Evolutionary conservation across 2,888 invertebrate genomes (phyloP), one percentile per base, ranked within the genome.

Genomic region (Xestia sexstrigata): DNA sequence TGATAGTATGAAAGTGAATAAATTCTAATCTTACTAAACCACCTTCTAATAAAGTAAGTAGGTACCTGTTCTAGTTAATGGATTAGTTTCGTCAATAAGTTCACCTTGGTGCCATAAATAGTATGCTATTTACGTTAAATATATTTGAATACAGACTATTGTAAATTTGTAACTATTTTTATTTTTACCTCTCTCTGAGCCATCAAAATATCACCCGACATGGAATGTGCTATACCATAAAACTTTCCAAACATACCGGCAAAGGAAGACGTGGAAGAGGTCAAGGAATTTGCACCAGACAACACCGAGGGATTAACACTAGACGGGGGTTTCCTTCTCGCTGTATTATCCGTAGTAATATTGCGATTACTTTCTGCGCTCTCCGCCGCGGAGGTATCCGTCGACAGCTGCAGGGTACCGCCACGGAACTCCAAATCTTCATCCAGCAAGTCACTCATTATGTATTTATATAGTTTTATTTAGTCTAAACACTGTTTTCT

Each of bases 371-470:
- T 91, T 69, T 91, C 93, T 62, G 90, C 87, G 81, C 78, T 89
- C 52, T 91, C 93, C 42, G 88, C 88, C 17, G 88, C 83, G 49
- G 87, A 84, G 62, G 90, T 91, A 39, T 96, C 96, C 2, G 94
- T 89, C 26, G 96, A 95, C 70, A 96, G 87, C 89, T 96, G 96
- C 82, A 97, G 89, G 47, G 97, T 97, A 66, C 97, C 97, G 58
- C 97, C 97, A 71, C 96, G 96, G 87, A 97, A 97, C 90, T 97
- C 97, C 92, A 93, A 93, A 86, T 97, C 97, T 52, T 97, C 97
- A 66, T 97, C 97, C 73, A 97, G 89, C 83, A 96, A 89, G 86
- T 97, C 95, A 86, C 94, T 92, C 97, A 97, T 96, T 69, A 39
- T 90, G 78, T 80, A 70, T 74, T 71, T 75, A 63, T 77, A 55